Evolutionary conservation across 2,888 invertebrate species (phyloP).

Genomic region (Sinhomidia bicolor): DNA sequence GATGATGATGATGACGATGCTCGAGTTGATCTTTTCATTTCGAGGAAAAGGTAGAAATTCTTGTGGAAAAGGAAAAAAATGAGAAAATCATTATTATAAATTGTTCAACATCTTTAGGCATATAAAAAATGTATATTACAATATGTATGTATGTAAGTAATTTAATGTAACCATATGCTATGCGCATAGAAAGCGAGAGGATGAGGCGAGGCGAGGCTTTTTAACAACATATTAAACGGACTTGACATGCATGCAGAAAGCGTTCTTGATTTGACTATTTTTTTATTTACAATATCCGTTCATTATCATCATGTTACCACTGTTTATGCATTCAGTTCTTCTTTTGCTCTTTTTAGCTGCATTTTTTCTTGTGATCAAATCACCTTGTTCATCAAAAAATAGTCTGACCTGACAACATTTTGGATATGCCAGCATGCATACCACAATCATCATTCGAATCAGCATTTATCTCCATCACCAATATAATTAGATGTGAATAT

Average conservation of each 20-base stretch:
- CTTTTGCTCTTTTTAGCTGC: slow-evolving; percentile 13
- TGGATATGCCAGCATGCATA: slow-evolving; percentile 58
- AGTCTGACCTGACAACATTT: slow-evolving; percentile 58
- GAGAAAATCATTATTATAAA: slow-evolving; percentile 33
- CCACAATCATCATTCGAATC: background rate
- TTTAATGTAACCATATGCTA: no score
- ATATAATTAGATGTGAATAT: slow-evolving; percentile 29
- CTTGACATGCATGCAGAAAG: background rate
- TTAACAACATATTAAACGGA: background rate
- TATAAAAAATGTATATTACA: background rate
- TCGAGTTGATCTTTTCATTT: slow-evolving; percentile 24
- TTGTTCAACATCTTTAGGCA: background rate
- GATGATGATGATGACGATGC: background rate
- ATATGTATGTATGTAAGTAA: background rate
- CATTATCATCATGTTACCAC: background rate
- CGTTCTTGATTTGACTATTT: background rate
- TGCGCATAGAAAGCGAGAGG: slow-evolving; percentile 14
- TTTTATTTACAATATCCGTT: slow-evolving; percentile 24
- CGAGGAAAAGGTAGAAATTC: slow-evolving; percentile 38
- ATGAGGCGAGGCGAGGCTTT: slow-evolving; percentile 15
- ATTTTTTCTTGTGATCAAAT: slow-evolving; percentile 40
- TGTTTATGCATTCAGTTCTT: slow-evolving; percentile 3
- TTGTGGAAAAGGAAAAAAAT: slow-evolving; percentile 45
- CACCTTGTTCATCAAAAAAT: slow-evolving; percentile 28
- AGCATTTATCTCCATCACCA: background rate